A percentile compares a stretch with the other conserved stretches of the same genome.
Conservation (phyloP, 2,797 vertebrate genomes). For the Rhinoraja longicauda region DNA sequence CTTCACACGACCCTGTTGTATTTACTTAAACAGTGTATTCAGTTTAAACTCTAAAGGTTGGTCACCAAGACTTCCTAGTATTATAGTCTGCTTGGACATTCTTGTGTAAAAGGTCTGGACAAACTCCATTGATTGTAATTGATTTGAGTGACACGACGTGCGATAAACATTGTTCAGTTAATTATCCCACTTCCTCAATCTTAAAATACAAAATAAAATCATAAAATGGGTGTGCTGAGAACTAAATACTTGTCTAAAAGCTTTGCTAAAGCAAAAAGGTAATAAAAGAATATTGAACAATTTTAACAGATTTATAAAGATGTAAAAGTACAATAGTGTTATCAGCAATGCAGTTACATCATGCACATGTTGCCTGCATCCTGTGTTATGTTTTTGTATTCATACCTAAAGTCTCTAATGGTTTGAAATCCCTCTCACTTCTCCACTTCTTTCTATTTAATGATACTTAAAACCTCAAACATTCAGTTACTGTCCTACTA, state of each 20-base stretch:
- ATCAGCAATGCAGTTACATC: background rate
- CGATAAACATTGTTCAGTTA: constrained; percentile 53
- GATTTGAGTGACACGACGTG: constrained; percentile 52
- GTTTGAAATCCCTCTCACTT: background rate
- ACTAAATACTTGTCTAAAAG: constrained; percentile 8
- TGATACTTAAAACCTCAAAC: no score
- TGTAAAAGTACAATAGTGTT: background rate
- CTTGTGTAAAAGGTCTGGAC: constrained; percentile 51
- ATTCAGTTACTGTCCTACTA: no score
- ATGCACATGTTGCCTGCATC: background rate
- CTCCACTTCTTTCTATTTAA: background rate
- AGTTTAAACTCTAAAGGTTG: constrained; percentile 48
- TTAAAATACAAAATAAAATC: constrained; percentile 57
- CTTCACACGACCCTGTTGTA: constrained; percentile 1
- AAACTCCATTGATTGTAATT: constrained; percentile 21
- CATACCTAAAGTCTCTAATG: background rate
- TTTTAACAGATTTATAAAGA: constrained; percentile 8
- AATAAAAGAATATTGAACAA: background rate
- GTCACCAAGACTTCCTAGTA: constrained; percentile 54
- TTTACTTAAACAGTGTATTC: constrained; percentile 27
- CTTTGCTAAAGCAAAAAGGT: background rate
- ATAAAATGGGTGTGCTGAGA: constrained; percentile 17
- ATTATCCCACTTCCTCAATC: constrained; percentile 47
- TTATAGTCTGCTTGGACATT: constrained; percentile 49
- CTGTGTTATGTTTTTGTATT: background rate